Evolutionary conservation across 30 jellyfish, hydroid and myxozoan species (phyloP).

Genomic region (Rhopilema esculentum): DNA sequence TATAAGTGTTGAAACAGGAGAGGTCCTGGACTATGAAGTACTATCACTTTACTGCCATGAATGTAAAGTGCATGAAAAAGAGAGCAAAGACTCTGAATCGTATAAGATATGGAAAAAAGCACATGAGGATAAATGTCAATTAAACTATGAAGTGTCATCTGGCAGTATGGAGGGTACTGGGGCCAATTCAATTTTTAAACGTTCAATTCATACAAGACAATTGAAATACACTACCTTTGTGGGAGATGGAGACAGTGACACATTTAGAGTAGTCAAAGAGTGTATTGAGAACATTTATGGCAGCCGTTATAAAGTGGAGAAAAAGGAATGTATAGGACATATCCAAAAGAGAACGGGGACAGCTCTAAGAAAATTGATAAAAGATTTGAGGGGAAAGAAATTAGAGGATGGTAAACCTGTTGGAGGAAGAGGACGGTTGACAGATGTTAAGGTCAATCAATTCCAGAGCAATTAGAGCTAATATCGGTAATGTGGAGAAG

Average conservation of each 20-base stretch:
- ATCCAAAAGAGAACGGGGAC: slow-evolving; percentile 45
- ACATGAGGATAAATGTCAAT: background rate
- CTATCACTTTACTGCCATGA: background rate
- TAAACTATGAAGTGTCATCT: background rate
- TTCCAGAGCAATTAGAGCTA: slow-evolving; percentile 43
- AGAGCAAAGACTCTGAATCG: background rate
- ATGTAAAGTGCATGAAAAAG: background rate
- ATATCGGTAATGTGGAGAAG: background rate
- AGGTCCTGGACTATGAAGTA: slow-evolving; percentile 14
- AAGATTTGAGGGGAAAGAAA: slow-evolving; percentile 21
- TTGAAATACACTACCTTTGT: slow-evolving; percentile 4
- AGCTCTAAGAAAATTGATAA: background rate
- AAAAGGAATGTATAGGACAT: slow-evolving; percentile 38
- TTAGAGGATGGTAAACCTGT: slow-evolving; percentile 30
- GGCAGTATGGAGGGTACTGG: background rate
- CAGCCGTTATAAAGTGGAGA: too few relatives aligned
- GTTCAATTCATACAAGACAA: slow-evolving; percentile 1
- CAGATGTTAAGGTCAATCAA: background rate
- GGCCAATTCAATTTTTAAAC: background rate
- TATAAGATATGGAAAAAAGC: background rate
- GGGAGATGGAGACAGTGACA: slow-evolving; percentile 33
- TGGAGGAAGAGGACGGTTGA: slow-evolving; percentile 40
- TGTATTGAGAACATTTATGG: too few relatives aligned
- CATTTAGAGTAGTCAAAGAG: slow-evolving; percentile 13
- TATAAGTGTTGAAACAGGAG: too few relatives aligned